Evolutionary conservation across 2,113 vertebrate species (phyloP), one percentile per base, ranked within the genome.

Genomic region (Ibidorhyncha struthersii): DNA sequence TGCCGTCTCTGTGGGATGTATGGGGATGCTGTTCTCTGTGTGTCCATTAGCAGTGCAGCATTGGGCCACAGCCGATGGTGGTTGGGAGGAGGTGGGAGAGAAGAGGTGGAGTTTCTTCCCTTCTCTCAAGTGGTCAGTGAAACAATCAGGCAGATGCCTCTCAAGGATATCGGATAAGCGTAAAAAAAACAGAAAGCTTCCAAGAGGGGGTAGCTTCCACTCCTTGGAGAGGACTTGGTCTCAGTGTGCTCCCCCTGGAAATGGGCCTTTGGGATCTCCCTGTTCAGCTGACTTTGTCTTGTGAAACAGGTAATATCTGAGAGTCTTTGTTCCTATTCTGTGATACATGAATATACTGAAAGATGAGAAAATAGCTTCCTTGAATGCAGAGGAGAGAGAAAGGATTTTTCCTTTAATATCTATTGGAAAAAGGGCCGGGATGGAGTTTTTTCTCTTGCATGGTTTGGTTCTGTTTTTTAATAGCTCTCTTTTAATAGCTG

Each of bases 41-140:
- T 94, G 91, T 69, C 97, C 92, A 6, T 90, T 88, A 93, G 96
- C 85, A 73, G 78, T 13, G 11, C 93, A 58, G 95, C 40, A 5
- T 53, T 78, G 38, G 81, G 79, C 84, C 86, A 79, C 43, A 47
- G 89, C 90, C 91, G 93, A 69, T 97, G 96, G 88, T 95, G 90
- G 61, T 18, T 71, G 96, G 96, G 96, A 97, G 97, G 96, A 96
- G 95, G 95, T 92, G 96, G 95, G 89, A 78, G 94, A 94, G 97
- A 97, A 97, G 98, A 98, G 97, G 97, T 95, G 97, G 97, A 97
- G 98, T 97, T 98, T 97, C 85, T 80, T 97, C 80, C 79, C 78
- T 93, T 95, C 96, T 89, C 88, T 79, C 93, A 67, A 66, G 96
- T 97, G 97, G 96, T 96, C 97, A 91, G 93, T 63, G 95, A 82